Conservation (phyloP, 2,888 invertebrate genomes). For the Tetanocera ferruginea region DNA sequence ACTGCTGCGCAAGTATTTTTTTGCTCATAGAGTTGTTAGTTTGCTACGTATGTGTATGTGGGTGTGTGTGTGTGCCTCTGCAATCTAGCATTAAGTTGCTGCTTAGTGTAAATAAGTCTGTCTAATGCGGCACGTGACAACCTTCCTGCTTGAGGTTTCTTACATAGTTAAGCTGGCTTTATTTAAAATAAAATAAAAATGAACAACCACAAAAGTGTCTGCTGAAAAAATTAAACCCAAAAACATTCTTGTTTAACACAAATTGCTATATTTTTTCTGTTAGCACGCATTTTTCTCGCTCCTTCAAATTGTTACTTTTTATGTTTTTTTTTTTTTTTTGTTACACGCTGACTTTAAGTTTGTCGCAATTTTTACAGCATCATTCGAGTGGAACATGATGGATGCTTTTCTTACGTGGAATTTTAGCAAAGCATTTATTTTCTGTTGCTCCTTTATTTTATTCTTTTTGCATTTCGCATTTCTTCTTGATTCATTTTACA, state of each 20-base stretch:
- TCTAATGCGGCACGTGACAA: neutral
- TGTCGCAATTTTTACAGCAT: neutral
- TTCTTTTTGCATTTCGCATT: neutral
- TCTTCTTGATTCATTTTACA: neutral
- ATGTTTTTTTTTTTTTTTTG: neutral
- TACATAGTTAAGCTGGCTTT: too few relatives aligned
- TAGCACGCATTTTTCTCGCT: neutral
- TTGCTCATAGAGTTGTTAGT: too few relatives aligned
- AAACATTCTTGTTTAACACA: too few relatives aligned
- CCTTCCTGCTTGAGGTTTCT: neutral
- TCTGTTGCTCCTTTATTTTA: too few relatives aligned
- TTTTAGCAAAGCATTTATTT: neutral
- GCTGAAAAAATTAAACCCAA: too few relatives aligned
- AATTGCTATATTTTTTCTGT: too few relatives aligned
- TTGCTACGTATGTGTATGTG: neutral
- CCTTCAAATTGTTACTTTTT: neutral
- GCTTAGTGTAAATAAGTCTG: neutral
- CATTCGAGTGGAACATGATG: constrained; percentile 6
- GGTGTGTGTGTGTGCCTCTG: neutral
- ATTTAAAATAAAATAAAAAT: too few relatives aligned
- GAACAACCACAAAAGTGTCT: too few relatives aligned
- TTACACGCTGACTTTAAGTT: neutral
- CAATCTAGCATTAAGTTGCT: too few relatives aligned
- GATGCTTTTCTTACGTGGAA: constrained; percentile 7
- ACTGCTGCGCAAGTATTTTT: too few relatives aligned